phyloP scores from a whole-genome alignment of 1,140 invertebrate genomes.

The Triops cancriformis region DNA sequence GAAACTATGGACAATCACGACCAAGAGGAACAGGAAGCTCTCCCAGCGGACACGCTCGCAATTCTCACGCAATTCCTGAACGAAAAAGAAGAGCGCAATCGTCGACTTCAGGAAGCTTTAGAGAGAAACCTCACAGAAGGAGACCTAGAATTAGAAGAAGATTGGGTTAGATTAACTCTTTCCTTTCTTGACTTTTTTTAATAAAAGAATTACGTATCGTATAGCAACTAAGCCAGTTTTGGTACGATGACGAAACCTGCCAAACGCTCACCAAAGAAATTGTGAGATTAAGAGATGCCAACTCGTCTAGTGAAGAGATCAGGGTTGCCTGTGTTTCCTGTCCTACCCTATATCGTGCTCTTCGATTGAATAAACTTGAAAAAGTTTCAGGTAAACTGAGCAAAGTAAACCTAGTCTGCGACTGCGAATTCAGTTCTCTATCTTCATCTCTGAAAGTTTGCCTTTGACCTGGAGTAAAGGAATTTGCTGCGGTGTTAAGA shows the following conservation, averaged over 20 bases:
- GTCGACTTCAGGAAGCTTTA: constrained; percentile 40
- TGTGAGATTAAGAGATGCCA: constrained; percentile 35
- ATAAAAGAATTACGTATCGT: constrained; percentile 36
- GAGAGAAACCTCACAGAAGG: constrained; percentile 39
- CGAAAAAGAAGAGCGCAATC: constrained; percentile 56
- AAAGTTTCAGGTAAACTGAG: constrained; percentile 5
- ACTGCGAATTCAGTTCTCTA: too few relatives aligned
- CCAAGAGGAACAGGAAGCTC: constrained; percentile 55
- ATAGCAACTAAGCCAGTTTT: constrained; percentile 94
- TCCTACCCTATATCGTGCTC: constrained; percentile 69
- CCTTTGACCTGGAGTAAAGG: too few relatives aligned
- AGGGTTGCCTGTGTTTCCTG: constrained; percentile 79
- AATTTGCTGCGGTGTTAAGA: too few relatives aligned
- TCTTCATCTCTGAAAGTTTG: too few relatives aligned
- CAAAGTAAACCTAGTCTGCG: too few relatives aligned
- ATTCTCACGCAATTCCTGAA: constrained; percentile 72
- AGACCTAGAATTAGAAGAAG: constrained; percentile 59
- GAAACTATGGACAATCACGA: constrained; percentile 26
- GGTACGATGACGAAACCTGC: constrained; percentile 77
- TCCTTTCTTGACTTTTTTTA: constrained; percentile 27
- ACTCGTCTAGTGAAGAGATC: constrained; percentile 43
- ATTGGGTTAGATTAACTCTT: constrained; percentile 66
- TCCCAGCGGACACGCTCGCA: constrained; percentile 62
- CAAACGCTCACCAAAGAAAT: constrained; percentile 56
- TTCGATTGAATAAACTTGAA: constrained; percentile 35